phyloP scores from a whole-genome alignment of 2,797 vertebrate species.

The Melanotaenia boesemani region DNA sequence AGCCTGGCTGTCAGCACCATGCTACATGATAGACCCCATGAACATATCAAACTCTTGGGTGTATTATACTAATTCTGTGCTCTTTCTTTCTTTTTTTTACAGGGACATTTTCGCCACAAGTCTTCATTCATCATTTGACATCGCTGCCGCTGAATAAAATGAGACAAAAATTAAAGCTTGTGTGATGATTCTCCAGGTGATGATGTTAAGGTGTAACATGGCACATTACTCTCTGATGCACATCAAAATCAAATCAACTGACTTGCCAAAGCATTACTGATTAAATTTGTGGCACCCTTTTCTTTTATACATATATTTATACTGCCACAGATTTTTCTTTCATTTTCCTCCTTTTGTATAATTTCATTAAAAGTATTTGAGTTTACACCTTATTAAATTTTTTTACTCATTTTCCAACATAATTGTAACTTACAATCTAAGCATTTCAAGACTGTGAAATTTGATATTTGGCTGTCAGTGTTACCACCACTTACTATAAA shows the following conservation, averaged over 20 bases:
- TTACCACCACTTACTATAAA: constrained; percentile 63
- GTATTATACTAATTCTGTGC: neutral
- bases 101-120: constrained; percentile 99
- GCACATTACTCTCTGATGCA: constrained; percentile 80
- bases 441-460: constrained; percentile 65
- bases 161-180: constrained; percentile 46
- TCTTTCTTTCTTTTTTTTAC: constrained; percentile 47
- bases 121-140: constrained; percentile 97
- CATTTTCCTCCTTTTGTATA: constrained; percentile 15
- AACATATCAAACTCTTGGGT: neutral
- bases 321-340: constrained; percentile 19
- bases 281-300: constrained; percentile 62
- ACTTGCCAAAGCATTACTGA: constrained; percentile 84
- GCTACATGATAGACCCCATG: neutral
- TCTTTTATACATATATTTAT: constrained; percentile 7
- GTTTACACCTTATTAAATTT: constrained; percentile 11
- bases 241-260: constrained; percentile 71
- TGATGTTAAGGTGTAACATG: constrained; percentile 67
- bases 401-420: constrained; percentile 21
- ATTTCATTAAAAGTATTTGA: constrained; percentile 21
- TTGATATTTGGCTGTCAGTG: constrained; percentile 50
- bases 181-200: constrained; percentile 45
- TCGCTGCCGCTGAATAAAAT: constrained; percentile 71
- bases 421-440: constrained; percentile 37
- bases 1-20: neutral